Evolutionary conservation across 2,113 vertebrate species (phyloP).

Genomic region (Spea bombifrons): DNA sequence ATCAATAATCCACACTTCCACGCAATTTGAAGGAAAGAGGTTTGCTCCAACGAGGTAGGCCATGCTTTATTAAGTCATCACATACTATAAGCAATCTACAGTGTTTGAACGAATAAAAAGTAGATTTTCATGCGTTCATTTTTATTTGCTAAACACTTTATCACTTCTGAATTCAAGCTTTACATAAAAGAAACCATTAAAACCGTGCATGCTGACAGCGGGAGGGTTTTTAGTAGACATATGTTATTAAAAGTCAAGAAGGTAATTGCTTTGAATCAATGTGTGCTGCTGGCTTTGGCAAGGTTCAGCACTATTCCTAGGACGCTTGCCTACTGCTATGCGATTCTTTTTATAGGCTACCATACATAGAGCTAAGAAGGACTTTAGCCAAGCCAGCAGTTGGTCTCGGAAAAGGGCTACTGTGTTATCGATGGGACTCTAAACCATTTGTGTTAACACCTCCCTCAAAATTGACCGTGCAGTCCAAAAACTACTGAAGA

Average conservation of each 20-base stretch:
- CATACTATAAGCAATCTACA: too few relatives aligned
- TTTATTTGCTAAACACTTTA: too few relatives aligned
- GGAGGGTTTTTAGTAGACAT: not conserved
- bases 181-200: not conserved
- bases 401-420: conserved; percentile 20
- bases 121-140: too few relatives aligned
- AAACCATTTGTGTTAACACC: conserved; percentile 19
- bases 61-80: too few relatives aligned
- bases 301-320: conserved; percentile 15
- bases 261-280: conserved; percentile 27
- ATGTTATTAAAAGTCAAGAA: conserved; percentile 36
- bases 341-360: conserved; percentile 38
- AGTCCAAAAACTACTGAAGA: too few relatives aligned
- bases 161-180: too few relatives aligned
- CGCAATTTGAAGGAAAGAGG: too few relatives aligned
- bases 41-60: too few relatives aligned
- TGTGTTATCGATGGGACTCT: conserved; percentile 27
- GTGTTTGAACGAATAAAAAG: too few relatives aligned
- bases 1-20: too few relatives aligned
- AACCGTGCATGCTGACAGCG: conserved; percentile 16
- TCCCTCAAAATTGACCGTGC: not conserved
- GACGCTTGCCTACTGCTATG: conserved; percentile 33
- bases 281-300: conserved; percentile 24
- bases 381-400: conserved; percentile 35
- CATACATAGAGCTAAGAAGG: conserved; percentile 23